phyloP scores from a whole-genome alignment of 2,113 vertebrate genomes.

The Leiothrix lutea region DNA sequence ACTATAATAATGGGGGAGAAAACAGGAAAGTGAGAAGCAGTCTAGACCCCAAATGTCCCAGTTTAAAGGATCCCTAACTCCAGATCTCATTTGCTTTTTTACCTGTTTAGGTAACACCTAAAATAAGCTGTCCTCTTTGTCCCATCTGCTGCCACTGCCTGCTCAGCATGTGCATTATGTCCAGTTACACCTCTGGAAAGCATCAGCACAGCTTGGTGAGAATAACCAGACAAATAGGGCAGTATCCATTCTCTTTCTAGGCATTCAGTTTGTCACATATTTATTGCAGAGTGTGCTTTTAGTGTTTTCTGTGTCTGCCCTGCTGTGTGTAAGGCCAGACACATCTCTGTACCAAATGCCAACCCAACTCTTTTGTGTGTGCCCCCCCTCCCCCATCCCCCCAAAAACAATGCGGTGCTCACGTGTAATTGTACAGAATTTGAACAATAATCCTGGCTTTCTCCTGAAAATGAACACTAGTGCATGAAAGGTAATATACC shows the following conservation, averaged over 20 bases:
- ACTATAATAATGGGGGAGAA: background rate
- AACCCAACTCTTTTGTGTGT: background rate
- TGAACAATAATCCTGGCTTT: slow-evolving; percentile 45
- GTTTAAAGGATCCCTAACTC: background rate
- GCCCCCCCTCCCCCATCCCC: background rate
- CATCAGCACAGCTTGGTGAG: background rate
- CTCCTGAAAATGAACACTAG: slow-evolving; percentile 37
- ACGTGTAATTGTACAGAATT: slow-evolving; percentile 23
- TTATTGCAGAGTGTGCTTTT: background rate
- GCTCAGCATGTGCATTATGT: background rate
- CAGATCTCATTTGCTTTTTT: background rate
- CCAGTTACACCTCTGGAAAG: background rate
- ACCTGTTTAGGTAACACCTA: background rate
- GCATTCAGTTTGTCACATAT: background rate
- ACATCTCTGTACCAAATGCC: background rate
- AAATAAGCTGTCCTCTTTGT: background rate
- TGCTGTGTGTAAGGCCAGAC: background rate
- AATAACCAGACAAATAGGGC: background rate
- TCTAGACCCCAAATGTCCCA: background rate
- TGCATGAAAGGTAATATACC: slow-evolving; percentile 40
- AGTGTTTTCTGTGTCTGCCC: background rate
- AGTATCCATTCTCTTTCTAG: background rate
- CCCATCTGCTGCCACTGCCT: rapidly evolving
- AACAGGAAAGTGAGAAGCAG: background rate
- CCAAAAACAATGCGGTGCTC: slow-evolving; percentile 27